Conservation (phyloP, 1,140 invertebrate genomes). For the Dreissena rostriformis region DNA sequence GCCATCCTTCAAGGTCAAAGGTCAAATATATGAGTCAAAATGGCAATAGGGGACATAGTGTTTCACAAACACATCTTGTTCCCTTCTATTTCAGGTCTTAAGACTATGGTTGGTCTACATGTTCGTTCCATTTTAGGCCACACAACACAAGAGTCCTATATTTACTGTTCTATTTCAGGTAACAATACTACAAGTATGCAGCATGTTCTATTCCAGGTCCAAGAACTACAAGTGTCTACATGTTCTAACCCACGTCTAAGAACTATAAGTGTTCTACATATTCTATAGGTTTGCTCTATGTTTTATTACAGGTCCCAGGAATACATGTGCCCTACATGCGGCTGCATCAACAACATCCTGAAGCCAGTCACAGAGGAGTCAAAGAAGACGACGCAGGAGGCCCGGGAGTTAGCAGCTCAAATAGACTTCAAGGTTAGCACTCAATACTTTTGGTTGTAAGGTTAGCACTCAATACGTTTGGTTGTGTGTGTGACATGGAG, state of each 20-base stretch:
- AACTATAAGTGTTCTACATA: neutral
- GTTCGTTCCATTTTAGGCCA: too few species aligned
- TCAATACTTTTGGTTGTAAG: neutral
- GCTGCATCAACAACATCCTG: slow-evolving; percentile 73
- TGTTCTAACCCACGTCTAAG: slow-evolving; percentile 56
- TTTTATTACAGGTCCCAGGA: slow-evolving; percentile 76
- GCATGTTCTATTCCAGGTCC: slow-evolving; percentile 41
- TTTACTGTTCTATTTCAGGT: too few species aligned
- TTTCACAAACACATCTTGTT: too few species aligned
- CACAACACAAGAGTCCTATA: too few species aligned
- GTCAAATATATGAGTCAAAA: too few species aligned
- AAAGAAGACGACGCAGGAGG: slow-evolving; percentile 74
- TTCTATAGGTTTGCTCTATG: neutral
- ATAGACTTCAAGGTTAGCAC: slow-evolving; percentile 77
- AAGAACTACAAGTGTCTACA: slow-evolving; percentile 77
- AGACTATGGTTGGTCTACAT: too few species aligned
- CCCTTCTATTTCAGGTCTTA: neutral
- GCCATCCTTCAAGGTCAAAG: too few species aligned
- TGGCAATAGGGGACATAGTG: too few species aligned
- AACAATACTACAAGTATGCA: too few species aligned
- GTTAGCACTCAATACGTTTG: neutral
- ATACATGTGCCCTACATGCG: slow-evolving; percentile 79
- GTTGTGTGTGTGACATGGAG: too few species aligned
- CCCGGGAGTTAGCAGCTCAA: slow-evolving; percentile 78
- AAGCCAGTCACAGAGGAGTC: slow-evolving; percentile 76